Evolutionary conservation across 2,113 vertebrate species (phyloP).

Genomic region (Erinaceus europaeus): DNA sequence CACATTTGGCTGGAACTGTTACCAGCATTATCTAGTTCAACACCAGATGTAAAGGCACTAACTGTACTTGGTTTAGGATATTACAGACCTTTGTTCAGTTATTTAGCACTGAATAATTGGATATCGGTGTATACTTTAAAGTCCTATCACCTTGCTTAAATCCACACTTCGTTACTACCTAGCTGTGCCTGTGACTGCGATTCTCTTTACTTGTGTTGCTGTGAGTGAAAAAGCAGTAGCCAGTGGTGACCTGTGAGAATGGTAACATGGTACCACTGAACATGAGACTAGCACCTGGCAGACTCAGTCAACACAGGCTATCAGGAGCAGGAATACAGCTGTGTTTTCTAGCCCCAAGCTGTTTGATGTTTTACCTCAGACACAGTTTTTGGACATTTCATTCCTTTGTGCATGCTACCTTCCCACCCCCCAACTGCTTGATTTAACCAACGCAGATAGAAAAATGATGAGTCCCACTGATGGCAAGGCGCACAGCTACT

Average conservation of each 20-base stretch:
- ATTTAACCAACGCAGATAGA: background rate
- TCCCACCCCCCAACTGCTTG: background rate
- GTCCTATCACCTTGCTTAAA: background rate
- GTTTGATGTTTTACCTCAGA: background rate
- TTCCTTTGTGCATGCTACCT: background rate
- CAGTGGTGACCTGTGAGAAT: too few species aligned
- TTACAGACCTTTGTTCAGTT: background rate
- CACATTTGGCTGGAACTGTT: background rate
- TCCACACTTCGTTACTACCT: background rate
- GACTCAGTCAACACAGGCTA: background rate
- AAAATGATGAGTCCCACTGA: background rate
- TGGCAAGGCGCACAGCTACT: background rate
- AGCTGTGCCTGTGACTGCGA: background rate
- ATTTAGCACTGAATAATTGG: background rate
- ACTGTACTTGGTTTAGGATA: background rate
- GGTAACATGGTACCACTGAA: background rate
- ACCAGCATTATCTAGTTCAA: too few species aligned
- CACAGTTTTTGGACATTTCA: background rate
- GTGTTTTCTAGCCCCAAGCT: background rate
- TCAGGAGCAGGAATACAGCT: background rate
- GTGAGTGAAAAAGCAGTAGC: background rate
- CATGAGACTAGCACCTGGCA: background rate
- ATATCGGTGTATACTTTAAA: background rate
- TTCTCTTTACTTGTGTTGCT: background rate
- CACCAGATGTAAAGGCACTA: background rate